Evolutionary conservation across 2,797 vertebrate genomes (phyloP).

Genomic region (Sebastes dallii): DNA sequence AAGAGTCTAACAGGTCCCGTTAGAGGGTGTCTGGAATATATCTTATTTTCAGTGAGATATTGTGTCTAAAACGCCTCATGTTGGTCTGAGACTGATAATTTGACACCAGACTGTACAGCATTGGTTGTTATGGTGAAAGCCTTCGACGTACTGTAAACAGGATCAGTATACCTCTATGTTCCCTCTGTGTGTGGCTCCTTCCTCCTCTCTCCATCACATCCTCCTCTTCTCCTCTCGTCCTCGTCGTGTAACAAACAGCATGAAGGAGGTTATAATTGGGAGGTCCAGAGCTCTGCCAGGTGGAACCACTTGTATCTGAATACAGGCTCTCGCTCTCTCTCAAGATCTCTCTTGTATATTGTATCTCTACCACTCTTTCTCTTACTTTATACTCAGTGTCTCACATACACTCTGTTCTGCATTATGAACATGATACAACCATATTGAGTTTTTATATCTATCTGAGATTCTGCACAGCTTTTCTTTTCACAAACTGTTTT

Average conservation of each 20-base stretch:
- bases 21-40: neutral
- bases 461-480: neutral
- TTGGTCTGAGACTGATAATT: neutral
- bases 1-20: neutral
- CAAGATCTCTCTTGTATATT: slow-evolving; percentile 57
- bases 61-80: neutral
- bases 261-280: slow-evolving; percentile 81
- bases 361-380: slow-evolving; percentile 39
- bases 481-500: neutral
- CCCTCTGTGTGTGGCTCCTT: slow-evolving; percentile 52
- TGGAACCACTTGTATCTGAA: slow-evolving; percentile 84
- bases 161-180: slow-evolving; percentile 9
- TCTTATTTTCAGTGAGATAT: neutral
- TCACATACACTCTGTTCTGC: neutral
- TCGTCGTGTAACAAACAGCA: slow-evolving; percentile 68
- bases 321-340: slow-evolving; percentile 60
- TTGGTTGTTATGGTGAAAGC: neutral
- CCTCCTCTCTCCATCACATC: slow-evolving; percentile 58
- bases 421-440: neutral
- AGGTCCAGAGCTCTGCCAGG: slow-evolving; percentile 82
- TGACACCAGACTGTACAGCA: neutral
- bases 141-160: neutral
- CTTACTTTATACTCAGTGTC: slow-evolving; percentile 8
- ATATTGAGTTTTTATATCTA: neutral
- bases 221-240: slow-evolving; percentile 46